A percentile compares a stretch with the other conserved stretches of the same genome.
phyloP scores from a whole-genome alignment of 2,797 vertebrate genomes.

The Spinus olivaceus region DNA sequence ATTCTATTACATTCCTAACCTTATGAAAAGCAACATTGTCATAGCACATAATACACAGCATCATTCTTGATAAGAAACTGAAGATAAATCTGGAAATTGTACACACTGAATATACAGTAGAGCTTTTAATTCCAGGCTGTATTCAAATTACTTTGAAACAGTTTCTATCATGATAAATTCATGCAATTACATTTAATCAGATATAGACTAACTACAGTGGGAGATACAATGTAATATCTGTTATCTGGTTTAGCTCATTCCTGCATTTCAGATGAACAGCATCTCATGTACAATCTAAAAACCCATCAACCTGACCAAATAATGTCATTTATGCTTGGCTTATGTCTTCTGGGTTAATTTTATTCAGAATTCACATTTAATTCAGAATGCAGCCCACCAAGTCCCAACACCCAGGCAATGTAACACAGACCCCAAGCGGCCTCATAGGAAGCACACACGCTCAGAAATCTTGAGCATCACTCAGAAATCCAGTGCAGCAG shows the following conservation, averaged over 20 bases:
- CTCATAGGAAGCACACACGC: background rate
- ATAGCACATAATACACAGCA: conserved; percentile 42
- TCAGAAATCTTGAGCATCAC: background rate
- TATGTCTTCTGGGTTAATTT: background rate
- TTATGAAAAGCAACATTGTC: conserved; percentile 50
- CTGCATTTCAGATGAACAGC: background rate
- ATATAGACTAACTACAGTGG: conserved; percentile 14
- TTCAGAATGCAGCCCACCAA: background rate
- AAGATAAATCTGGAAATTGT: conserved; percentile 55
- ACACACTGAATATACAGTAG: conserved; percentile 7
- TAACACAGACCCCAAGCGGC: background rate
- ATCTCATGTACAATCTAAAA: background rate
- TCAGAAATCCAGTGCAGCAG: background rate
- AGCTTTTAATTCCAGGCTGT: conserved; percentile 28
- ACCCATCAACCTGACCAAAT: background rate
- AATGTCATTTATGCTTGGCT: background rate
- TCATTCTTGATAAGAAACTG: conserved; percentile 24
- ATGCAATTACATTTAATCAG: conserved; percentile 64
- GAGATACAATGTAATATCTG: background rate
- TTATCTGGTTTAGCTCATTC: conserved; percentile 4
- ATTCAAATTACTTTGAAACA: conserved; percentile 53
- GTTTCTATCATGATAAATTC: conserved; percentile 55
- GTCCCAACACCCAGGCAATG: background rate
- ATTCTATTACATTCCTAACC: conserved; percentile 46
- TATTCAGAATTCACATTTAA: background rate